A percentile compares a stretch with the other conserved stretches of the same genome.
These are phyloP conservation scores for Hirundo rustica DNA, from an alignment of 2,797 vertebrate species.

Conservation along the genomic window DNA sequence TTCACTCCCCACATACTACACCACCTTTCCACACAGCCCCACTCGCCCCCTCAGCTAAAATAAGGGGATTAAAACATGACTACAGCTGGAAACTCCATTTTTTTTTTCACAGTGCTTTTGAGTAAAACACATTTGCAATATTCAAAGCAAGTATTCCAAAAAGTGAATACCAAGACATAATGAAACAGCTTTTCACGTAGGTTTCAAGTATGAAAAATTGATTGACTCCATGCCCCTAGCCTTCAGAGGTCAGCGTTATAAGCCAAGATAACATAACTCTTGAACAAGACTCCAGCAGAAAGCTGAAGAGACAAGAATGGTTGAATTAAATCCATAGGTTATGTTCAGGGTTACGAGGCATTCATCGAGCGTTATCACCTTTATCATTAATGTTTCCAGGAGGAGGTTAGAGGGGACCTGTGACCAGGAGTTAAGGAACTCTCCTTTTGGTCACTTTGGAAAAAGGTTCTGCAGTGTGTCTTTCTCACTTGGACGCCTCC, in stretches of 20 bases:
- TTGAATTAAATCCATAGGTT: slow-evolving; percentile 48
- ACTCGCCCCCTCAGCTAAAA: background rate
- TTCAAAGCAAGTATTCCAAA: background rate
- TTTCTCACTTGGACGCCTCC: background rate
- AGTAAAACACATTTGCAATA: background rate
- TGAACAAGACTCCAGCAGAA: background rate
- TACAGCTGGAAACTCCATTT: background rate
- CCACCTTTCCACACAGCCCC: background rate
- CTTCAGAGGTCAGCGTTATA: slow-evolving; percentile 42
- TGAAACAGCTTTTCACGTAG: background rate
- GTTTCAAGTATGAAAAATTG: slow-evolving; percentile 30
- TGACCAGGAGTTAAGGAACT: background rate
- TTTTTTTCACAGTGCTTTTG: background rate
- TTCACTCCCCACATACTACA: fast-evolving
- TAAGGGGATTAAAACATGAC: background rate
- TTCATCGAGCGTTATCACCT: background rate
- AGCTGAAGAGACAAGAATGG: background rate
- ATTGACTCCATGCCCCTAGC: slow-evolving; percentile 17
- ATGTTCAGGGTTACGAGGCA: background rate
- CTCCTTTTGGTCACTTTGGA: background rate
- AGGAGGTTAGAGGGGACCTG: slow-evolving; percentile 7
- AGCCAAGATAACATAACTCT: slow-evolving; percentile 26
- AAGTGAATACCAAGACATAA: background rate
- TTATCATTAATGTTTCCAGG: background rate
- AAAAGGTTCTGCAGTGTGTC: background rate